phyloP scores from a whole-genome alignment of 2,797 vertebrate species.

The Oreonectes daqikongensis region DNA sequence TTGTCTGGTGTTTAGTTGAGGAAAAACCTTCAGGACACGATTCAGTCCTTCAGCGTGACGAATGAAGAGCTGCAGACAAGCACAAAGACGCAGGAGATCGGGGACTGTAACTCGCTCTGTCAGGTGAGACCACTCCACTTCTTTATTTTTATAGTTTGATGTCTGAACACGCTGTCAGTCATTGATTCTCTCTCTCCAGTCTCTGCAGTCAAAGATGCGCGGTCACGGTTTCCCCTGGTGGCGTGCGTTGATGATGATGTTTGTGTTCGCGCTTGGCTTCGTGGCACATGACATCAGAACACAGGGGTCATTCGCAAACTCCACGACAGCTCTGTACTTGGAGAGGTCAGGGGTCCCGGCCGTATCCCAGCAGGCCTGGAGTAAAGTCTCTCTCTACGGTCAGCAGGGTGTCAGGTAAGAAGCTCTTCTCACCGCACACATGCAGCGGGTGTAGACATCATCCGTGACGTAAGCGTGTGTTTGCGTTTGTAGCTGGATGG shows the following conservation, averaged over 20 bases:
- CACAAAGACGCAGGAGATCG: slow-evolving; percentile 70
- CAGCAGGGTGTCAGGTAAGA: slow-evolving; percentile 82
- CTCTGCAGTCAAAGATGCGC: slow-evolving; percentile 82
- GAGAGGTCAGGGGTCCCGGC: slow-evolving; percentile 78
- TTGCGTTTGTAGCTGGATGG: slow-evolving; percentile 81
- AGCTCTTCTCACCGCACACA: neutral
- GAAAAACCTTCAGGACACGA: slow-evolving; percentile 86
- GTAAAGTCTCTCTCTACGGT: slow-evolving; percentile 76
- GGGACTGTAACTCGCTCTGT: slow-evolving; percentile 77
- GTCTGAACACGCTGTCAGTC: too few species aligned
- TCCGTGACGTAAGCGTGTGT: too few species aligned
- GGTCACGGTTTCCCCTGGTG: slow-evolving; percentile 83
- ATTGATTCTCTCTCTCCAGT: slow-evolving; percentile 65
- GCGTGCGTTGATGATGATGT: slow-evolving; percentile 79
- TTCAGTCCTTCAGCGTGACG: slow-evolving; percentile 88
- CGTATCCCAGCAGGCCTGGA: slow-evolving; percentile 80
- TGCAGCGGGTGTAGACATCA: neutral
- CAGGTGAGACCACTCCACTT: neutral
- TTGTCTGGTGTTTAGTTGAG: slow-evolving; percentile 71
- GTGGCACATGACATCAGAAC: slow-evolving; percentile 83
- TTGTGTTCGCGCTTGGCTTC: slow-evolving; percentile 80
- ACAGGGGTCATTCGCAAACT: slow-evolving; percentile 85
- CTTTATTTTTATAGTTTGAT: neutral
- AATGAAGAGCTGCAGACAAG: slow-evolving; percentile 85
- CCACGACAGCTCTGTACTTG: slow-evolving; percentile 79